Evolutionary conservation across 2,888 invertebrate species (phyloP).

Genomic region (Philopedon plagiatum): DNA sequence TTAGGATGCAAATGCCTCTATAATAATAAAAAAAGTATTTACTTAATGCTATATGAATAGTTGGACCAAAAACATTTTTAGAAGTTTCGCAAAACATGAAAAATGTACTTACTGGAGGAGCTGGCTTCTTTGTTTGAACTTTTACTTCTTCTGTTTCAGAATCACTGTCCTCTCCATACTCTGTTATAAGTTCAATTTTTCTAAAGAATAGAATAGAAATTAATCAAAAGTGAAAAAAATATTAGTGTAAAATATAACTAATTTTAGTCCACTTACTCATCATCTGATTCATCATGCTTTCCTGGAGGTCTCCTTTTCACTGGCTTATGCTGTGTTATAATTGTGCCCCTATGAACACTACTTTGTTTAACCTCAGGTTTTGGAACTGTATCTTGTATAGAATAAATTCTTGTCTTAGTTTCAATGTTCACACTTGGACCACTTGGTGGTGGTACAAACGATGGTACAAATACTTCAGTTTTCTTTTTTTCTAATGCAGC

Average conservation of each 20-base stretch:
- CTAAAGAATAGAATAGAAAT: too few species aligned
- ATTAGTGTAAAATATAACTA: background rate
- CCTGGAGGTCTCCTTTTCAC: conserved; percentile 24
- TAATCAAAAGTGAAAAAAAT: too few species aligned
- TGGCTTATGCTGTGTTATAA: conserved; percentile 10
- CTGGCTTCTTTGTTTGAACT: conserved; percentile 20
- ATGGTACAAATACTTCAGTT: conserved; percentile 56
- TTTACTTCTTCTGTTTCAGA: conserved; percentile 61
- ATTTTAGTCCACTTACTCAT: conserved; percentile 64
- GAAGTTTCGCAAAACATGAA: background rate
- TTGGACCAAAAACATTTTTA: too few species aligned
- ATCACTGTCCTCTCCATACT: conserved; percentile 71
- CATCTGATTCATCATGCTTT: conserved; percentile 54
- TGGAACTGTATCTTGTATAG: conserved; percentile 50
- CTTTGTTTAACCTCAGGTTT: conserved; percentile 27
- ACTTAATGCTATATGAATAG: too few species aligned
- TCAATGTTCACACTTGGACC: conserved; percentile 42
- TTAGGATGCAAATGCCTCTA: conserved; percentile 23
- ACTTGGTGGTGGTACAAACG: conserved; percentile 59
- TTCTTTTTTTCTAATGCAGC: conserved; percentile 35
- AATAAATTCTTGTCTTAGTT: conserved; percentile 53
- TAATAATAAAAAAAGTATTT: background rate
- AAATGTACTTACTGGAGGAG: background rate
- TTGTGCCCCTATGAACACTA: background rate
- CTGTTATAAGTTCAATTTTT: conserved; percentile 74